phyloP scores from a whole-genome alignment of 2,888 invertebrate species.

The Eristalinus sepulchralis region DNA sequence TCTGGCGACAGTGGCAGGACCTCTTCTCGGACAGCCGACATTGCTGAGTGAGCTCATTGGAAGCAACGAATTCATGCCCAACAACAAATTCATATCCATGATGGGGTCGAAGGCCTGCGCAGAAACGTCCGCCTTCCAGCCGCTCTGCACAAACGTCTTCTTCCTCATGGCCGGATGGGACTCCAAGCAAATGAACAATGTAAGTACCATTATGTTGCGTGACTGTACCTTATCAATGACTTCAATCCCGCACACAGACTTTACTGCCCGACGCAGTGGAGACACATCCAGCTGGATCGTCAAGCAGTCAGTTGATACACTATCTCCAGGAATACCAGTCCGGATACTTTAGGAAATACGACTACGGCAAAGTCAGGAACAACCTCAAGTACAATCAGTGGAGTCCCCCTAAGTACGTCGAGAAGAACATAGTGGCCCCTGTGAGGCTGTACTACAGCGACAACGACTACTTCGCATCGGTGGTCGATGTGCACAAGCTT shows the following conservation, averaged over 20 bases:
- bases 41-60: conserved; percentile 76
- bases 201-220: conserved; percentile 80
- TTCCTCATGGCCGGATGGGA: conserved; percentile 79
- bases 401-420: conserved; percentile 84
- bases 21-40: conserved; percentile 77
- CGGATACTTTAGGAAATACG: conserved; percentile 83
- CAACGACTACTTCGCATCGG: conserved; percentile 85
- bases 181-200: conserved; percentile 77
- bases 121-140: conserved; percentile 79
- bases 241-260: conserved; percentile 81
- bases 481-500: conserved; percentile 82
- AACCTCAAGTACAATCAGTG: conserved; percentile 82
- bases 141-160: conserved; percentile 76
- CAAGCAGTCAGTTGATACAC: conserved; percentile 87
- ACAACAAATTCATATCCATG: conserved; percentile 75
- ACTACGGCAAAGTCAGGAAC: conserved; percentile 83
- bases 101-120: conserved; percentile 83
- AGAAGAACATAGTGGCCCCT: conserved; percentile 83
- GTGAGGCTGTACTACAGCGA: conserved; percentile 85
- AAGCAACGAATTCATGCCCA: conserved; percentile 85
- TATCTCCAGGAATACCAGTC: conserved; percentile 85
- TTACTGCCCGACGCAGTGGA: conserved; percentile 85
- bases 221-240: conserved; percentile 80
- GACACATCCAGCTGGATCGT: conserved; percentile 86
- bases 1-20: conserved; percentile 80